Evolutionary conservation across 2,888 invertebrate genomes (phyloP), one percentile per base, ranked within the genome.

Genomic region (Parnassius orleans): DNA sequence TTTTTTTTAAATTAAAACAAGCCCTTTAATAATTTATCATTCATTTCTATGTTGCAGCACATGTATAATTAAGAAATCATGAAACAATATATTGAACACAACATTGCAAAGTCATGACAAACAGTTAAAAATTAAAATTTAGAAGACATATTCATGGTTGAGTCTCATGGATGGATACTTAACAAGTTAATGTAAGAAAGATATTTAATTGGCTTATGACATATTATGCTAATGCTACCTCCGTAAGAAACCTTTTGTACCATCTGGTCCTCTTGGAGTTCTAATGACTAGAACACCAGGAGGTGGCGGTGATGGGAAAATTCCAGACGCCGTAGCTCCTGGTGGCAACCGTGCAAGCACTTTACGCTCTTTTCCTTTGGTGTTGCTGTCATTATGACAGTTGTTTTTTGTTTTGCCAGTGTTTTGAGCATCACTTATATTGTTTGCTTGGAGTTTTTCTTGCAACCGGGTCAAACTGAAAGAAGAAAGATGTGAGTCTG

Each of bases 251-350:
- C 90, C 90, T 78, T 89, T 91, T 56, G 95, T 95, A 67, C 96
- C 96, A 74, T 97, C 96, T 1, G 97, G 97, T 47, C 96, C 96
- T 72, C 93, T 92, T 0, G 97, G 97, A 78, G 95, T 92, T 72
- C 97, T 92, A 75, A 96, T 92, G 61, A 96, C 92, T 12, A 90
- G 84, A 2, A 92, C 90, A 11, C 92, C 90, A 7, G 89, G 84
- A 0, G 89, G 92, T 1, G 88, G 86, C 0, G 91, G 91, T 7
- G 87, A 90, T 1, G 87, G 89, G 70, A 86, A 89, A 43, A 89
- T 74, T 10, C 84, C 90, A 1, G 83, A 72, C 0, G 79, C 72
- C 0, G 86, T 84, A 3, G 87, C 78, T 9, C 86, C 87, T 0
- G 85, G 81, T 3, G 89, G 90, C 55, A 89, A 70, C 57, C 92